phyloP scores from a whole-genome alignment of 2,113 vertebrate species.

The Leiothrix lutea region DNA sequence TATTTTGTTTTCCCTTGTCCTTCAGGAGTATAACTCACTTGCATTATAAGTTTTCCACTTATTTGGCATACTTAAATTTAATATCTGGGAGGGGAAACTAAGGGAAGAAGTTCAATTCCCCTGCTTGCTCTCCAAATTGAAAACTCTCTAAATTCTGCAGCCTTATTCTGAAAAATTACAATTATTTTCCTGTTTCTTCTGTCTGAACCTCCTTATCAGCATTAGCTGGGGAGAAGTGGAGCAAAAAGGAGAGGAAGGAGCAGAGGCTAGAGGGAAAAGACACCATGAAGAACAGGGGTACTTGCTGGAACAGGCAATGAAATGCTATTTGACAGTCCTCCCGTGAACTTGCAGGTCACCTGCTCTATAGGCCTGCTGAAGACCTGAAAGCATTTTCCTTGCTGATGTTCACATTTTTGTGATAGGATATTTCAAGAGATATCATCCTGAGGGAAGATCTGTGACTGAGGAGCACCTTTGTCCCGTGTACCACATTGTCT shows the following conservation, averaged over 20 bases:
- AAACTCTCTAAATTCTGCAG: background rate
- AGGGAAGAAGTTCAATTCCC: background rate
- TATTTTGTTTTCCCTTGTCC: background rate
- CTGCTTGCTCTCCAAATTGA: background rate
- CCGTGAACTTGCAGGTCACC: background rate
- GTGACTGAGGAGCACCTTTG: background rate
- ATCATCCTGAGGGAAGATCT: background rate
- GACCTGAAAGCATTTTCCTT: background rate
- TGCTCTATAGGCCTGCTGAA: background rate
- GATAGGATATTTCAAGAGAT: background rate
- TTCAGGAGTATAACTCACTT: background rate
- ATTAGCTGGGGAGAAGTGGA: background rate
- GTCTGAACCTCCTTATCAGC: background rate
- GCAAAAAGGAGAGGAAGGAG: background rate
- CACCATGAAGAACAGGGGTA: background rate
- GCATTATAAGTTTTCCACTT: background rate
- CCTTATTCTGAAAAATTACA: background rate
- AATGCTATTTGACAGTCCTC: background rate
- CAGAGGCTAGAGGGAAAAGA: background rate
- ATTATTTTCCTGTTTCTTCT: background rate
- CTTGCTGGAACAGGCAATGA: rapidly evolving
- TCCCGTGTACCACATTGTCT: background rate
- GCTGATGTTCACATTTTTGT: background rate
- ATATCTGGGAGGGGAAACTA: background rate
- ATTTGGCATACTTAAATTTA: background rate